These are phyloP conservation scores for Sapajus apella DNA, from an alignment of 2,113 vertebrate genomes.

Conservation along the genomic window DNA sequence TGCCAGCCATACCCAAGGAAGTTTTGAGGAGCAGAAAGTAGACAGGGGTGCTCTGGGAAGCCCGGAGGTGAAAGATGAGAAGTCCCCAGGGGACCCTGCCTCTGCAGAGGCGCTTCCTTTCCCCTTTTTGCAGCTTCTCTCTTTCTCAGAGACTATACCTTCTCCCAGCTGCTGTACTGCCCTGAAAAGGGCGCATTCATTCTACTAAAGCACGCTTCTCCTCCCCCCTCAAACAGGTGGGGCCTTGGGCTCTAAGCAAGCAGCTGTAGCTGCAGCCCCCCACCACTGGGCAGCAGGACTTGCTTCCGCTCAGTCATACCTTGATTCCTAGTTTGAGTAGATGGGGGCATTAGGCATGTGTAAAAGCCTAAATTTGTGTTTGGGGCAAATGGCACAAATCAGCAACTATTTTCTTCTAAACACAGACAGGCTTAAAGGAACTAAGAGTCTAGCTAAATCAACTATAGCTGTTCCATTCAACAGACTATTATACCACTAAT, in stretches of 20 bases:
- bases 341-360: fast-evolving
- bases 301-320: neutral
- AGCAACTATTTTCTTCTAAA: neutral
- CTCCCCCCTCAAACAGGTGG: neutral
- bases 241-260: constrained; percentile 23
- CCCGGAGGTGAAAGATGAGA: constrained; percentile 64
- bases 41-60: constrained; percentile 48
- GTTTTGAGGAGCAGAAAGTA: constrained; percentile 37
- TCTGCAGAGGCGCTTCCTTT: neutral
- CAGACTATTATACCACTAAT: neutral
- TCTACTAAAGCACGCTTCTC: constrained; percentile 45
- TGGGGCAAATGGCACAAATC: neutral
- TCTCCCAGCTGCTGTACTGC: neutral
- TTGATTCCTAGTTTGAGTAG: fast-evolving
- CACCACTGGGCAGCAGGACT: no score
- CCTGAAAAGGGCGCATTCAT: constrained; percentile 30
- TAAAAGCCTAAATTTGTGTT: neutral
- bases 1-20: constrained; percentile 41
- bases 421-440: neutral
- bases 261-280: constrained; percentile 44
- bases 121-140: neutral
- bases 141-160: neutral
- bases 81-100: constrained; percentile 28
- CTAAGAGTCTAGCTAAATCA: neutral
- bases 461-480: neutral